Percentiles rank a stretch among this genome's conserved stretches.
phyloP scores from a whole-genome alignment of 2,888 invertebrate genomes.

The Mimachlamys varia region DNA sequence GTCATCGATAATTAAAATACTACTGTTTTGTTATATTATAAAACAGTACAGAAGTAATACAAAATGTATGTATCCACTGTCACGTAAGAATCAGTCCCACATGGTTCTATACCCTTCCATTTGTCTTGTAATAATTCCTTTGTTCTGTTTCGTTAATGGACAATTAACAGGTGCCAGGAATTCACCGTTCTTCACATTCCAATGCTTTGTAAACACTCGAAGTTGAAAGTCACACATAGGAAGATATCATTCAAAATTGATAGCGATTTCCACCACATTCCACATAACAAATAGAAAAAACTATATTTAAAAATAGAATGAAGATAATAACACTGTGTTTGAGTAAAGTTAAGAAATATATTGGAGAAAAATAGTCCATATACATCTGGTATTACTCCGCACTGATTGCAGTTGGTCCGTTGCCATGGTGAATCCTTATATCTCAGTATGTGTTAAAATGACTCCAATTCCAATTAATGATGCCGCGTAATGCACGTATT shows the following conservation, averaged over 20 bases:
- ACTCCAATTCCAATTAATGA: neutral
- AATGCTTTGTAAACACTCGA: neutral
- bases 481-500: neutral
- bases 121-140: neutral
- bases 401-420: neutral
- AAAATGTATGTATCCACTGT: too few species aligned
- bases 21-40: too few species aligned
- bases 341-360: neutral
- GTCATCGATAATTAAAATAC: too few species aligned
- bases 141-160: neutral
- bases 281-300: neutral
- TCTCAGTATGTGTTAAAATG: neutral
- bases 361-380: slow-evolving; percentile 2
- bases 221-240: neutral
- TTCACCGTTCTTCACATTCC: neutral
- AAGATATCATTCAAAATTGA: neutral
- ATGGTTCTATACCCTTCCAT: neutral
- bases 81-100: neutral
- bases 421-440: neutral
- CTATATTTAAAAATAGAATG: neutral
- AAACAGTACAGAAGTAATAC: too few species aligned
- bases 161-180: neutral
- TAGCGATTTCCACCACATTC: neutral
- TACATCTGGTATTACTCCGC: neutral
- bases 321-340: neutral